Percentiles rank a stretch among this genome's conserved stretches.
These are phyloP conservation scores for Arrhamphus sclerolepis DNA, from an alignment of 2,797 vertebrate species.

Conservation along the genomic window DNA sequence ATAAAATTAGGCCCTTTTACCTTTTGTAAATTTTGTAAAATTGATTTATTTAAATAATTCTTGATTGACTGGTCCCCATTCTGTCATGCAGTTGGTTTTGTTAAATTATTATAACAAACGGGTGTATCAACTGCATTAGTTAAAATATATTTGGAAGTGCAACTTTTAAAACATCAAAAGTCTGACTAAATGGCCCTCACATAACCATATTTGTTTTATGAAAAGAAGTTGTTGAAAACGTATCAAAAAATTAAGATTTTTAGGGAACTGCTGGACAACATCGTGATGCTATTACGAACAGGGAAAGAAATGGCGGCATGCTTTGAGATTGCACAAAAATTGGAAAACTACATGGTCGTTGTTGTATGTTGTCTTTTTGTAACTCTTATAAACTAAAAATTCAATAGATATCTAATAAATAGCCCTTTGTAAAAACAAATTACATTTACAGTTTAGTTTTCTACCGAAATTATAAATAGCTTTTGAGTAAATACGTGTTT, in stretches of 20 bases:
- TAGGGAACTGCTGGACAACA: conserved; percentile 3
- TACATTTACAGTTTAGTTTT: no score
- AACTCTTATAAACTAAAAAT: no score
- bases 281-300: conserved; percentile 2
- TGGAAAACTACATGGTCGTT: no score
- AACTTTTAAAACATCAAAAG: background rate
- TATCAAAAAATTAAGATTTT: conserved; percentile 13
- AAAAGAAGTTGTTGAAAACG: conserved; percentile 10
- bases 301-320: background rate
- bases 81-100: background rate
- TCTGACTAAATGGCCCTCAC: conserved; percentile 8
- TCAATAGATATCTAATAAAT: no score
- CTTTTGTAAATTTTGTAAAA: conserved; percentile 34
- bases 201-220: background rate
- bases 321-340: background rate
- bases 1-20: conserved; percentile 20
- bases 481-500: no score
- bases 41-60: conserved; percentile 4
- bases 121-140: conserved; percentile 8
- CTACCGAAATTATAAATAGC: no score
- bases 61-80: conserved; percentile 5
- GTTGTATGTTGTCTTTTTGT: no score
- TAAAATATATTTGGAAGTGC: background rate
- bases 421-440: no score
- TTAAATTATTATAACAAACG: conserved; percentile 3